Evolutionary conservation across 2,113 vertebrate species (phyloP).

Genomic region (Acanthochromis polyacanthus): DNA sequence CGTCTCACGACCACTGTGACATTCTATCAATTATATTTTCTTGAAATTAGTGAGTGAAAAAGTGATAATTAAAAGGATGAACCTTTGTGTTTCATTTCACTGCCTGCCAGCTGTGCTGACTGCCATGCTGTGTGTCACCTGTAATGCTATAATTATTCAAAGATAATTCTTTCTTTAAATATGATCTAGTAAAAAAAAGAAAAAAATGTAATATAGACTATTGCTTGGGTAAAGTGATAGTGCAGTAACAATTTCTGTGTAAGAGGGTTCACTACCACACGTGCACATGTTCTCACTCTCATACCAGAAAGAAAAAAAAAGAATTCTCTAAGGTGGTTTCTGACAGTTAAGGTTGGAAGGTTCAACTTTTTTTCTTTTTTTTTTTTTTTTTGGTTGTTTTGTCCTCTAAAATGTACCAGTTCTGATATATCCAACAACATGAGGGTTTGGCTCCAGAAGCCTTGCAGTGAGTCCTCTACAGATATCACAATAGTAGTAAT

Average conservation of each 20-base stretch:
- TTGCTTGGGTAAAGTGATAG: not conserved
- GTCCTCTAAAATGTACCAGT: slow-evolving; percentile 1
- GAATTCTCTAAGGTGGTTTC: slow-evolving; percentile 8
- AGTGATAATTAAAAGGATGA: slow-evolving; percentile 61
- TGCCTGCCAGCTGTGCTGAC: slow-evolving; percentile 57
- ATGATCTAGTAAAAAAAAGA: not conserved
- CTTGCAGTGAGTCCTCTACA: not conserved
- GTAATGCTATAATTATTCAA: slow-evolving; percentile 44
- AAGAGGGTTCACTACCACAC: not conserved
- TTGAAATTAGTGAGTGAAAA: slow-evolving; percentile 36
- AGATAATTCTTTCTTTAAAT: slow-evolving; percentile 14
- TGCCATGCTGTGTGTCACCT: slow-evolving; percentile 32
- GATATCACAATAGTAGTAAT: not conserved
- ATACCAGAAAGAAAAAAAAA: not conserved
- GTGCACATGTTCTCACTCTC: not conserved
- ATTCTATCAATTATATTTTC: slow-evolving; percentile 45
- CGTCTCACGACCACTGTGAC: slow-evolving; percentile 20
- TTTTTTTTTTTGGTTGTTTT: not conserved
- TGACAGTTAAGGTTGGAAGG: slow-evolving; percentile 10
- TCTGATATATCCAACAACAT: not conserved
- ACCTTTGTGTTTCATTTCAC: slow-evolving; percentile 54
- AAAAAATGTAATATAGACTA: not conserved
- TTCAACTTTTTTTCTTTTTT: not conserved
- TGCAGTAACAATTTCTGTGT: not conserved
- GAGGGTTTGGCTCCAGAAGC: not conserved